These are phyloP conservation scores for Sesamia nonagrioides DNA, from an alignment of 1,140 invertebrate genomes.

Conservation along the genomic window DNA sequence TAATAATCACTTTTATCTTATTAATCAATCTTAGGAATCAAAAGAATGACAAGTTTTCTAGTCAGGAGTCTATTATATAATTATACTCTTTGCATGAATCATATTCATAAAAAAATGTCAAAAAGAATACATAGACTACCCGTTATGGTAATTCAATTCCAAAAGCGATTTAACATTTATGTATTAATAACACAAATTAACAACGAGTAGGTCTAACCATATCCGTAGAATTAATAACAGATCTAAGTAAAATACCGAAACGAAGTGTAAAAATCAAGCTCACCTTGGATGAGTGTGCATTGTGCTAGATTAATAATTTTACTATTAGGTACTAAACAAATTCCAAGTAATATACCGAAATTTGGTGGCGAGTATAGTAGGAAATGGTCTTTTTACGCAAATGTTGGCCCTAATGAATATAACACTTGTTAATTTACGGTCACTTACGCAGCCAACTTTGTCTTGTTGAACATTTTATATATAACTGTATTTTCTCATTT, in stretches of 20 bases:
- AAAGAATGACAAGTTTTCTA: too few relatives aligned
- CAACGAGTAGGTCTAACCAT: slow-evolving; percentile 17
- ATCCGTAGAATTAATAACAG: slow-evolving; percentile 4
- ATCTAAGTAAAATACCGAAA: slow-evolving; percentile 16
- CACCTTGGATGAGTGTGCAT: slow-evolving; percentile 23
- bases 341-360: slow-evolving; percentile 6
- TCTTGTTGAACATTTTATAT: not conserved
- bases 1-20: too few relatives aligned
- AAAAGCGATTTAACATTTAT: slow-evolving; percentile 19
- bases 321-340: slow-evolving; percentile 18
- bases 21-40: too few relatives aligned
- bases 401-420: slow-evolving; percentile 20
- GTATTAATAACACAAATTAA: slow-evolving; percentile 24
- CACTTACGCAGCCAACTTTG: not conserved
- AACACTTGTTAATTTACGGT: slow-evolving; percentile 14
- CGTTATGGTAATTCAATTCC: not conserved
- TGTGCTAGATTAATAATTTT: slow-evolving; percentile 34
- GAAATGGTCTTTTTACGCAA: slow-evolving; percentile 24
- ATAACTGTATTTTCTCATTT: not conserved
- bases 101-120: not conserved
- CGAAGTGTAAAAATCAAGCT: slow-evolving; percentile 26
- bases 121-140: not conserved
- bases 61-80: too few relatives aligned
- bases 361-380: not conserved
- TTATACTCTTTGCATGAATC: too few relatives aligned